phyloP scores from a whole-genome alignment of 23 tunicate species.

The Clavelina lepadiformis region DNA sequence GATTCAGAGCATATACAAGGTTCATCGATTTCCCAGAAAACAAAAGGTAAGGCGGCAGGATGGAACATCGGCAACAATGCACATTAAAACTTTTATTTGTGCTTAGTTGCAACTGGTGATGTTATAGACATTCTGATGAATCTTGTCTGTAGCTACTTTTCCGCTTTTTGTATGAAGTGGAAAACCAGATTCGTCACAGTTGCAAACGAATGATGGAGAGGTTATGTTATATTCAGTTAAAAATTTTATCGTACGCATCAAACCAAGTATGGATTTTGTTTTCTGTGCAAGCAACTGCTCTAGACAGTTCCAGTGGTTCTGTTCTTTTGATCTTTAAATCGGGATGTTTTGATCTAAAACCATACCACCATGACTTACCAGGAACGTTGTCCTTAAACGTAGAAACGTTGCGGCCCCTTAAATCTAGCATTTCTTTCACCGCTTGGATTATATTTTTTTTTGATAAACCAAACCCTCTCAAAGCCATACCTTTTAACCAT shows the following conservation, averaged over 20 bases:
- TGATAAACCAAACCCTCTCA: too few species aligned
- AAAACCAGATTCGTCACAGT: conserved; percentile 15
- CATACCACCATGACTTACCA: conserved; percentile 21
- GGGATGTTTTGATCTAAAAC: neutral
- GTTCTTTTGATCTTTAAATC: neutral
- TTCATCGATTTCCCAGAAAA: conserved; percentile 21
- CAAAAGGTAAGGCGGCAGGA: conserved; percentile 8
- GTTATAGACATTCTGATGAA: neutral
- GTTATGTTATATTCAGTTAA: neutral
- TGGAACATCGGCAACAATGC: conserved; percentile 1
- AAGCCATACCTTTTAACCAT: too few species aligned
- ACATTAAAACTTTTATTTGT: conserved; percentile 13
- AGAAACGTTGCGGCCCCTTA: neutral
- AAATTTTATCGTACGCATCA: neutral
- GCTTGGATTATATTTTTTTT: too few species aligned
- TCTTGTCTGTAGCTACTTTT: neutral
- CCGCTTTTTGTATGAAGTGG: conserved; percentile 10
- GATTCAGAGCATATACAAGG: conserved; percentile 9
- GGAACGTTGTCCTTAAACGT: conserved; percentile 6
- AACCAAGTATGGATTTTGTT: neutral
- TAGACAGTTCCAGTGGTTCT: neutral
- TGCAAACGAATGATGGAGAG: conserved; percentile 2
- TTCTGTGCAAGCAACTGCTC: conserved; percentile 4
- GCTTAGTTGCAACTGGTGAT: neutral
- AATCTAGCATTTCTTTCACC: conserved; percentile 8